Conservation (phyloP, 2,113 vertebrate species). For the Glareola pratincola region DNA sequence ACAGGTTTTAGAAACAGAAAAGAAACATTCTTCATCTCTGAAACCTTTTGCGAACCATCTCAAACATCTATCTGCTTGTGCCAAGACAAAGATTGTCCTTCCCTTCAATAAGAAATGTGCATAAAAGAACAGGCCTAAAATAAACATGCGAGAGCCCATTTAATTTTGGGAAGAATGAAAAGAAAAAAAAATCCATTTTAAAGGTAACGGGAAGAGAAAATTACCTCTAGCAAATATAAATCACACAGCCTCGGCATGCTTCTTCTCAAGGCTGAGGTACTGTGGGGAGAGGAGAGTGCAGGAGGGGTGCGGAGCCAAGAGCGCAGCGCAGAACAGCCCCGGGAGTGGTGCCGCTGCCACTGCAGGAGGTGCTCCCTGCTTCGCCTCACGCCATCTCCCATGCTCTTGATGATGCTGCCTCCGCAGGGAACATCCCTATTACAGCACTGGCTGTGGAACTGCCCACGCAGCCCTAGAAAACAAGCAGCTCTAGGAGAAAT, state of each 20-base stretch:
- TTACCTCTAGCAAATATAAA: not conserved
- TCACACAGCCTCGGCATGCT: not conserved
- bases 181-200: not conserved
- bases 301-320: not conserved
- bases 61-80: not conserved
- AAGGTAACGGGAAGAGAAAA: not conserved
- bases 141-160: not conserved
- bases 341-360: not conserved
- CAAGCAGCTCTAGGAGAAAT: not conserved
- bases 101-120: not conserved
- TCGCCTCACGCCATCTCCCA: not conserved
- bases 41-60: not conserved
- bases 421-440: not conserved
- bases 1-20: not conserved
- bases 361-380: not conserved
- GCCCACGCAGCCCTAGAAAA: rapidly evolving
- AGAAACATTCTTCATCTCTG: not conserved
- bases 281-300: not conserved
- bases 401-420: not conserved
- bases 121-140: not conserved
- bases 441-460: not conserved
- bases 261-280: not conserved
- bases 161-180: not conserved
- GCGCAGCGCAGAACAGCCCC: not conserved
- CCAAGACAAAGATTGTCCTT: not conserved